phyloP scores from a whole-genome alignment of 2,888 invertebrate species.

The Diogma glabrata region DNA sequence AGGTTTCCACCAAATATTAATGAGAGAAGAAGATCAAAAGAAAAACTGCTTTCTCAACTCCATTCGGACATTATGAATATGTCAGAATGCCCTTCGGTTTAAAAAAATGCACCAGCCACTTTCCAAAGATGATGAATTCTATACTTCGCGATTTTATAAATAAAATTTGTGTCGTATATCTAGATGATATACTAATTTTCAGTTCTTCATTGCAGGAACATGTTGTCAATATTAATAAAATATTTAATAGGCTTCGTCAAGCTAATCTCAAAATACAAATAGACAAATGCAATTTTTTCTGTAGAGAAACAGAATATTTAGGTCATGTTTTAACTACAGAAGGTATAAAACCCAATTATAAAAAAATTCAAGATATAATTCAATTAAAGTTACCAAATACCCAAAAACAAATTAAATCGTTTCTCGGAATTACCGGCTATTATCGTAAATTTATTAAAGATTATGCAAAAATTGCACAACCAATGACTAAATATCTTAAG shows the following conservation, averaged over 20 bases:
- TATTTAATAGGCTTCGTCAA: background rate
- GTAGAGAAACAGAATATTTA: background rate
- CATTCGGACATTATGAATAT: background rate
- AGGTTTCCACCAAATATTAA: background rate
- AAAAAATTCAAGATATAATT: too few species aligned
- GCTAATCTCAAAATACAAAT: background rate
- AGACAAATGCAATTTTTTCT: background rate
- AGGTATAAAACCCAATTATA: background rate
- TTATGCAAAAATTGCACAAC: background rate
- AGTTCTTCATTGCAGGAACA: background rate
- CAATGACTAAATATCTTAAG: background rate
- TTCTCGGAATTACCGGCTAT: background rate
- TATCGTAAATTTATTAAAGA: background rate
- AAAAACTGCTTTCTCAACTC: background rate
- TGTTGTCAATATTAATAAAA: background rate
- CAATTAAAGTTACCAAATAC: background rate
- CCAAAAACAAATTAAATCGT: background rate
- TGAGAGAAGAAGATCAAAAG: background rate
- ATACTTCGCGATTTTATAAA: background rate
- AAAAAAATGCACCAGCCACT: background rate
- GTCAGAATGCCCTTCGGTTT: background rate
- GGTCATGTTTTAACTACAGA: background rate
- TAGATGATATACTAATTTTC: background rate
- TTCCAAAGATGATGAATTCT: background rate
- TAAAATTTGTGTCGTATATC: background rate